Conservation (phyloP, 2,797 vertebrate genomes). For the Melanotaenia boesemani region DNA sequence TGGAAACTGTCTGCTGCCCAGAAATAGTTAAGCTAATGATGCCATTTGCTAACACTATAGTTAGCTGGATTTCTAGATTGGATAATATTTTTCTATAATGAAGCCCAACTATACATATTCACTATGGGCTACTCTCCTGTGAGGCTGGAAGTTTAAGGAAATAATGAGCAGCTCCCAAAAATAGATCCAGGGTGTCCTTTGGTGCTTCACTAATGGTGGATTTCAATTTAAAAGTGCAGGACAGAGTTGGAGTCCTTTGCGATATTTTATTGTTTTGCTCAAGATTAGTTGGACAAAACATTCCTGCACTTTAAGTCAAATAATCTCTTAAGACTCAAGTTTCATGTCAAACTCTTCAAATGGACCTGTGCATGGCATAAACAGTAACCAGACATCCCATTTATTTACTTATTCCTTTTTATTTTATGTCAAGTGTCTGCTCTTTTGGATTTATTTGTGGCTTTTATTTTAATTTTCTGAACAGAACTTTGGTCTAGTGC, state of each 20-base stretch:
- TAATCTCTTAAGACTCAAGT: neutral
- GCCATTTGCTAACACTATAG: no score
- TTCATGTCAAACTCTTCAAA: no score
- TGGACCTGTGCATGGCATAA: no score
- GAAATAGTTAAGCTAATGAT: no score
- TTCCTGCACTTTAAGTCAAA: neutral
- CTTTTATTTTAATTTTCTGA: no score
- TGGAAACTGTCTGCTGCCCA: no score
- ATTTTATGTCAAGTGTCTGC: no score
- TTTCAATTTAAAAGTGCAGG: neutral
- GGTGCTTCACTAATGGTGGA: slow-evolving; percentile 11
- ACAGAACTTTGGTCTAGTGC: no score
- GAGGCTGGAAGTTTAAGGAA: slow-evolving; percentile 27
- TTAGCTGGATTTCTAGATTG: neutral
- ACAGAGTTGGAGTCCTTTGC: neutral
- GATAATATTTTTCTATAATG: neutral
- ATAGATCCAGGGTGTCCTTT: slow-evolving; percentile 1
- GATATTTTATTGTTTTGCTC: neutral
- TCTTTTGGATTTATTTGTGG: no score
- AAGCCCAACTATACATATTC: neutral
- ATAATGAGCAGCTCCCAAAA: slow-evolving; percentile 46
- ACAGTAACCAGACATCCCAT: no score
- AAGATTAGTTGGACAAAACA: neutral
- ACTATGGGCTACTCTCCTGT: slow-evolving; percentile 2
- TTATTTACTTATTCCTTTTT: no score